Evolutionary conservation across 2,797 vertebrate species (phyloP).

Genomic region (Triplophysa yarkandensis): DNA sequence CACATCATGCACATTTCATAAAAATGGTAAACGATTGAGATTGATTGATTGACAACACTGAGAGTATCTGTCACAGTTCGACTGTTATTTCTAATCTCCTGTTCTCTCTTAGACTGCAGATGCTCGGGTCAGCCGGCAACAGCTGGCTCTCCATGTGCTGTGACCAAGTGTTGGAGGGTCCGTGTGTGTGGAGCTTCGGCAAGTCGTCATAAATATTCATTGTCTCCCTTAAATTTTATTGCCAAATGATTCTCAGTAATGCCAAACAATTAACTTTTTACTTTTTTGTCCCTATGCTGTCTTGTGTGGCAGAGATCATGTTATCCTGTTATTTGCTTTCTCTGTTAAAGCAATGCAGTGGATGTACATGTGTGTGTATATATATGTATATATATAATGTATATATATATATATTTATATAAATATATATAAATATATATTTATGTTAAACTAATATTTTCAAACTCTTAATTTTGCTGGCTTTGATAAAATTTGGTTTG

Average conservation of each 20-base stretch:
- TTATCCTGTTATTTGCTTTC: slow-evolving; percentile 23
- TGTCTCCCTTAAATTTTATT: slow-evolving; percentile 44
- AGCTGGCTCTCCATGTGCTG: slow-evolving; percentile 84
- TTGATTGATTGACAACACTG: neutral
- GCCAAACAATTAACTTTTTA: slow-evolving; percentile 49
- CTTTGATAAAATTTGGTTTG: neutral
- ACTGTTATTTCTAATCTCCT: slow-evolving; percentile 50
- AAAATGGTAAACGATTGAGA: slow-evolving; percentile 60
- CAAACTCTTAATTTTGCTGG: neutral
- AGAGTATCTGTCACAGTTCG: slow-evolving; percentile 17
- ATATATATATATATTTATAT: neutral
- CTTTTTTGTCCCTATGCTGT: slow-evolving; percentile 44
- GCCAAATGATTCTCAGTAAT: slow-evolving; percentile 51
- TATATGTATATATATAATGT: neutral
- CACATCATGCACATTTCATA: neutral
- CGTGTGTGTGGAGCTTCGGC: slow-evolving; percentile 44
- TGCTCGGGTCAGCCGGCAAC: slow-evolving; percentile 82
- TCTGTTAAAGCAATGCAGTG: neutral
- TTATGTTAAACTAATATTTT: neutral
- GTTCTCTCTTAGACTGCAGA: slow-evolving; percentile 63
- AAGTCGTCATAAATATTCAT: slow-evolving; percentile 60
- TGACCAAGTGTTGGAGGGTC: slow-evolving; percentile 77
- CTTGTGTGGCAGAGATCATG: slow-evolving; percentile 27
- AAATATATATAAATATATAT: too few species aligned
- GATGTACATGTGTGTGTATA: neutral